Base-by-base conservation (phyloP, 2,888 invertebrate genomes). In the Metacarcinus magister region DNA sequence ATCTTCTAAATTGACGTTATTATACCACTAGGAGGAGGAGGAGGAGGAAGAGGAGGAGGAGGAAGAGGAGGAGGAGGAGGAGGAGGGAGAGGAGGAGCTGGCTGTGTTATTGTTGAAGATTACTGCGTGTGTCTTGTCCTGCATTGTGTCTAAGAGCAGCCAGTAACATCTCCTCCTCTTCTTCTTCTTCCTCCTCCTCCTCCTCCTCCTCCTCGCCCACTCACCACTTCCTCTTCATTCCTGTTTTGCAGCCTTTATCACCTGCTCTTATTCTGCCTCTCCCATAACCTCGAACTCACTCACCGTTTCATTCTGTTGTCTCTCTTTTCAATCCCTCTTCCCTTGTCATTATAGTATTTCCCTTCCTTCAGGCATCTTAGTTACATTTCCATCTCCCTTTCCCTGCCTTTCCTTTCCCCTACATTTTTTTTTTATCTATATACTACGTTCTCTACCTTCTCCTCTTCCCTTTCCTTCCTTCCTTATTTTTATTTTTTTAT, bases 81-180 rank as follows among this genome's bases (percentile, higher is more conserved):
- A 75, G 75, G 75, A 75, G n/a, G 75, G n/a, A 2, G 75, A 75
- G 39, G 39, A 90, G 44, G 2, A 90, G 90, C 5, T 75, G 75
- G 4, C 75, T n/a, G n/a, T 7, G 75, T 75, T 75, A 75, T 75
- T 75, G 75, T 75, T 75, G 75, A 75, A 75, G 75, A 75, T 75
- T 75, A 75, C n/a, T 75, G 75, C n/a, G 75, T 54, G 13, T 54
- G 54, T 75, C n/a, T 75, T 75, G 75, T 75, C 75, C 75, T 75
- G 75, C 75, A n/a, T 75, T 23, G 75, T n/a, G 75, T 28, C 75
- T 75, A 28, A 75, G 75, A n/a, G 28, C n/a, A 7, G 23, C 75
- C 75, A 75, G 39, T 28, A n/a, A n/a, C 23, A 4, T 75, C n/a
- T 75, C n/a, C n/a, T 75, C 75, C 75, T 28, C 28, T 23, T 28